A percentile compares a stretch with the other conserved stretches of the same genome.
Evolutionary conservation across 2,888 invertebrate species (phyloP).

Genomic region (Nycteola revayana): DNA sequence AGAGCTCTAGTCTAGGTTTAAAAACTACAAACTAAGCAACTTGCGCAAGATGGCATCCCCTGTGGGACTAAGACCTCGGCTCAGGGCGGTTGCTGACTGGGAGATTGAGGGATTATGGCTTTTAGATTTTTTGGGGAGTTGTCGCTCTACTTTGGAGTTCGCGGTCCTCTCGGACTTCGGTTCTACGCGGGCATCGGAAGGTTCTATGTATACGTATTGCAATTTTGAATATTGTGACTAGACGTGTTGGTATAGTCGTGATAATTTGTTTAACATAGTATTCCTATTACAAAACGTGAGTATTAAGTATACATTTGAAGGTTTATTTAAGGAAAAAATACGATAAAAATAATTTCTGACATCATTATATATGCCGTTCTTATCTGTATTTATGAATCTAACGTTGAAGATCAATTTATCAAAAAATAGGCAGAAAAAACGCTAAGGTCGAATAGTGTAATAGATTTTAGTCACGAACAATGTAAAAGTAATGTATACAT

Average conservation of each 20-base stretch:
- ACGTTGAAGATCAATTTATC: conserved; percentile 1
- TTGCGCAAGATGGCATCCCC: too few relatives aligned
- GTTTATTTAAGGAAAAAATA: conserved; percentile 16
- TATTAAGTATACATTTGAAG: conserved; percentile 28
- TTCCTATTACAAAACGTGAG: conserved; percentile 39
- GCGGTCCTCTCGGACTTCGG: too few relatives aligned
- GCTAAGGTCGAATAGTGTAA: conserved; percentile 5
- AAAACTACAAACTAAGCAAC: too few relatives aligned
- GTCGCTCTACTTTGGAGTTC: too few relatives aligned
- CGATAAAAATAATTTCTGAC: conserved; percentile 18
- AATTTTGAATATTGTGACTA: too few relatives aligned
- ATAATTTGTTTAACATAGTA: conserved; percentile 45
- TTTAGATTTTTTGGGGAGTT: too few relatives aligned
- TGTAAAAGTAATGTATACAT: neutral
- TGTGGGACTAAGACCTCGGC: too few relatives aligned
- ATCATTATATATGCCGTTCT: conserved; percentile 7
- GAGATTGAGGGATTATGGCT: too few relatives aligned
- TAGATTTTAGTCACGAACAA: conserved; percentile 18
- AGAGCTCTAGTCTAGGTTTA: too few relatives aligned
- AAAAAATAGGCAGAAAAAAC: conserved; percentile 4
- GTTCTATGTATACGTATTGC: too few relatives aligned
- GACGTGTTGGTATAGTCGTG: conserved; percentile 35
- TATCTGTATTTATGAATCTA: conserved; percentile 9
- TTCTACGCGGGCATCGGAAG: too few relatives aligned
- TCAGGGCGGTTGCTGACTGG: too few relatives aligned